A percentile compares a stretch with the other conserved stretches of the same genome.
phyloP scores from a whole-genome alignment of 2,888 invertebrate genomes.

The Smittia aterrima region DNA sequence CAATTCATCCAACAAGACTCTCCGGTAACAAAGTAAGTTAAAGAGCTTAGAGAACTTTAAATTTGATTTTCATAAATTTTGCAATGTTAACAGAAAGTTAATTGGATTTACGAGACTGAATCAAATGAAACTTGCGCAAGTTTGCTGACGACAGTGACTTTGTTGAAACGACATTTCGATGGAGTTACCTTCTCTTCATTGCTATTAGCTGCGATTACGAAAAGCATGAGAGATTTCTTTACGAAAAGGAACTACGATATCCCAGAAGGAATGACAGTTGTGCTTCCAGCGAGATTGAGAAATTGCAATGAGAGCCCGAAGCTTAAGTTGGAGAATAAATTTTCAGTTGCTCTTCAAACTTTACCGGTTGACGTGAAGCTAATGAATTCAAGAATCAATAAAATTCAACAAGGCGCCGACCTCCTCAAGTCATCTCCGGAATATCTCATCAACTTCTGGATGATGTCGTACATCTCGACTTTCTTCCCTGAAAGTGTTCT shows the following conservation, averaged over 20 bases:
- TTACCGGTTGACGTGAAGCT: slow-evolving; percentile 51
- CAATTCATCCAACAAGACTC: no score
- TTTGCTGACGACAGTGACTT: no score
- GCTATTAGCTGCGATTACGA: slow-evolving; percentile 55
- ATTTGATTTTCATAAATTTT: no score
- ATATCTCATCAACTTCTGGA: slow-evolving; percentile 56
- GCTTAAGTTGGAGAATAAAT: slow-evolving; percentile 53
- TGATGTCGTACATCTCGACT: slow-evolving; percentile 54
- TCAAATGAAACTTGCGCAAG: no score
- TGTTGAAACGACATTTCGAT: slow-evolving; percentile 46
- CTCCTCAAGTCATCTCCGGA: slow-evolving; percentile 53
- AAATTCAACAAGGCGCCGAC: slow-evolving; percentile 50
- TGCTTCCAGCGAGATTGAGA: slow-evolving; percentile 47
- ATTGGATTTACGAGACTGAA: no score
- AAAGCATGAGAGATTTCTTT: slow-evolving; percentile 55
- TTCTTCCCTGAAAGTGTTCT: slow-evolving; percentile 54
- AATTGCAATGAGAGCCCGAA: slow-evolving; percentile 43
- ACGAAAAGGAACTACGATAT: slow-evolving; percentile 47
- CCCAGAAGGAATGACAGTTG: slow-evolving; percentile 47
- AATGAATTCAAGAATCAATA: slow-evolving; percentile 46
- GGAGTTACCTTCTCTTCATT: slow-evolving; percentile 55
- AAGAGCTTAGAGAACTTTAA: no score
- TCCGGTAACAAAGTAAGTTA: no score
- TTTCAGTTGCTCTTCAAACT: slow-evolving; percentile 56
- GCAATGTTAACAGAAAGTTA: no score